Percentiles rank a stretch among this genome's conserved stretches.
These are phyloP conservation scores for Synanthedon andrenaeformis DNA, from an alignment of 2,888 invertebrate species.

Conservation along the genomic window DNA sequence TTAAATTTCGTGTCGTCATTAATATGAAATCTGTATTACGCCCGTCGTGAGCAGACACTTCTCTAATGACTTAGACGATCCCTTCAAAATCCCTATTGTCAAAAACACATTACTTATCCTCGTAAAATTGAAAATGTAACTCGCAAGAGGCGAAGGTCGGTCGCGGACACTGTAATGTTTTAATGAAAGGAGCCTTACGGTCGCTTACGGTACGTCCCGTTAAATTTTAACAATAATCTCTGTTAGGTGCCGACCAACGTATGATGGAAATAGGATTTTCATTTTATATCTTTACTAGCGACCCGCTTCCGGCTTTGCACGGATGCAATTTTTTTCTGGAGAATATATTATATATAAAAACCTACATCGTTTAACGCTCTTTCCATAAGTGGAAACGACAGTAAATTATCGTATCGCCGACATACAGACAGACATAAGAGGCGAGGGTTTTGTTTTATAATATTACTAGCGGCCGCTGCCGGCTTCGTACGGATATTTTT, in stretches of 20 bases:
- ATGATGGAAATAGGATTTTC: neutral
- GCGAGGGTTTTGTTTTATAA: too few species aligned
- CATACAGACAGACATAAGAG: too few species aligned
- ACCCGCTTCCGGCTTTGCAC: too few species aligned
- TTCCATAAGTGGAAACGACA: too few species aligned
- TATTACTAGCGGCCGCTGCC: too few species aligned
- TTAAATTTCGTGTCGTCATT: constrained; percentile 13
- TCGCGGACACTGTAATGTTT: neutral
- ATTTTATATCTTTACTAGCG: neutral
- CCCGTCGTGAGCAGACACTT: constrained; percentile 8
- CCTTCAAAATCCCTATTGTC: constrained; percentile 2
- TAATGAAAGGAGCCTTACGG: neutral
- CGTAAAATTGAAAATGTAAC: neutral
- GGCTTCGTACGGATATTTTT: too few species aligned
- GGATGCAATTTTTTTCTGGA: too few species aligned
- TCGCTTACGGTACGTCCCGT: neutral
- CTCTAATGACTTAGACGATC: constrained; percentile 10
- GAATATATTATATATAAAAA: too few species aligned
- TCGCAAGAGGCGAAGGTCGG: neutral
- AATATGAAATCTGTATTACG: constrained; percentile 10
- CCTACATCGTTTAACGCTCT: too few species aligned
- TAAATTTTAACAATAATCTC: neutral
- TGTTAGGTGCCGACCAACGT: neutral
- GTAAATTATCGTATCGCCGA: too few species aligned
- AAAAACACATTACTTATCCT: neutral